These are phyloP conservation scores for Drosophila varians DNA, from an alignment of 1,140 invertebrate genomes.

Conservation along the genomic window DNA sequence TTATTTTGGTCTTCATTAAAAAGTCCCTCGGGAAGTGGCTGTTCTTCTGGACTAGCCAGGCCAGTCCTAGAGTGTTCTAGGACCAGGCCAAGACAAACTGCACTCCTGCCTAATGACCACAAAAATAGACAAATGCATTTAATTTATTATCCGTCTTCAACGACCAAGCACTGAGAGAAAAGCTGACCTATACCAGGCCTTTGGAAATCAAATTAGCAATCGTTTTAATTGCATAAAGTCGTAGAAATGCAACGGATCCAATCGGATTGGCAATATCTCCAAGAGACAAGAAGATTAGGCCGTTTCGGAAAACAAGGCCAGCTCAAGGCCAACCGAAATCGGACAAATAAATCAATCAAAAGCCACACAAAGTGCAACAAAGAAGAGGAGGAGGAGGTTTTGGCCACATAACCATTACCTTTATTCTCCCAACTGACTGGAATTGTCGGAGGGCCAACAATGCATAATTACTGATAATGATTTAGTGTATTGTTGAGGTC, in stretches of 20 bases:
- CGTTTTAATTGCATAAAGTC: neutral
- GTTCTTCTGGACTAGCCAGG: conserved; percentile 7
- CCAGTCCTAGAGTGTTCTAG: neutral
- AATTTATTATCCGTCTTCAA: conserved; percentile 56
- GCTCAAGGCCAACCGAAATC: conserved; percentile 44
- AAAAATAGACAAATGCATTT: conserved; percentile 67
- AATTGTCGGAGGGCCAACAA: conserved; percentile 53
- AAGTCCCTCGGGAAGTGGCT: conserved; percentile 31
- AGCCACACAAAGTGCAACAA: conserved; percentile 13
- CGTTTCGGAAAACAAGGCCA: conserved; percentile 45
- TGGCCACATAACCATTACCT: neutral
- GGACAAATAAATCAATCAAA: conserved; percentile 67
- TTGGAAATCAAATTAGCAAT: neutral
- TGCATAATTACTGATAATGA: conserved; percentile 81
- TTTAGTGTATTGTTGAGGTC: conserved; percentile 70
- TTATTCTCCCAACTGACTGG: conserved; percentile 19
- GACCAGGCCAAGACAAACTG: conserved; percentile 42
- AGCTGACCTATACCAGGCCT: neutral
- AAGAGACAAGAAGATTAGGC: neutral
- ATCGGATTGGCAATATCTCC: neutral
- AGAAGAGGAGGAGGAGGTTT: conserved; percentile 1
- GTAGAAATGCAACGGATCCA: neutral
- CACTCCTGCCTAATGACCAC: conserved; percentile 60
- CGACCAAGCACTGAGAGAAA: neutral
- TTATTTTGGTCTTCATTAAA: conserved; percentile 65